A percentile compares a stretch with the other conserved stretches of the same genome.
phyloP scores from a whole-genome alignment of 2,113 vertebrate species.

The Gallinago media region DNA sequence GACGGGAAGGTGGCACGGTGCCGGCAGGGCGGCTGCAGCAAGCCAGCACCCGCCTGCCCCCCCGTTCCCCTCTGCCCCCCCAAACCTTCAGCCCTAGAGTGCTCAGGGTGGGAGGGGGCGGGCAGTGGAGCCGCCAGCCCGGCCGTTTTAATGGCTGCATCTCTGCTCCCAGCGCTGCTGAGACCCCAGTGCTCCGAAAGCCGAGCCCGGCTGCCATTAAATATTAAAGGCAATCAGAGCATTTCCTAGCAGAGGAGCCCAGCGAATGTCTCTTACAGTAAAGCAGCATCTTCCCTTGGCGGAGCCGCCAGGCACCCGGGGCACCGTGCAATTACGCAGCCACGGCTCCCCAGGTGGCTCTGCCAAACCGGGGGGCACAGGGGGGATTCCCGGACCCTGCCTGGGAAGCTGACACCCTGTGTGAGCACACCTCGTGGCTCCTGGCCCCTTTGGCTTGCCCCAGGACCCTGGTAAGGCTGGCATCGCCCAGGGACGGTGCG shows the following conservation, averaged over 20 bases:
- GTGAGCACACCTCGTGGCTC: not conserved
- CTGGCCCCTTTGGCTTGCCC: too few species aligned
- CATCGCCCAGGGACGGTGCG: rapidly evolving
- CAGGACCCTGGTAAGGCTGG: not conserved
- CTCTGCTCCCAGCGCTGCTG: not conserved
- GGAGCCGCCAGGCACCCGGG: not conserved
- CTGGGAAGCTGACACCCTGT: not conserved
- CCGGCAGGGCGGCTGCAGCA: not conserved
- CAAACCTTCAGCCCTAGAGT: not conserved
- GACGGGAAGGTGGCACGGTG: not conserved
- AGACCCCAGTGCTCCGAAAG: not conserved
- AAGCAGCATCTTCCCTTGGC: not conserved
- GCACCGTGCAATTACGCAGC: not conserved
- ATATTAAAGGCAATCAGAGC: conserved; percentile 62
- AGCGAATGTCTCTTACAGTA: conserved; percentile 24
- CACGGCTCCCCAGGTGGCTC: not conserved
- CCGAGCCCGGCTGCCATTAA: conserved; percentile 45
- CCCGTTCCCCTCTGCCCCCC: not conserved
- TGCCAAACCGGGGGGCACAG: not conserved
- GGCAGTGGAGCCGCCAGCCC: not conserved
- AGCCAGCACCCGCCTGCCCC: not conserved
- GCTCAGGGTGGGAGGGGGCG: not conserved
- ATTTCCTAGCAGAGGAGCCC: conserved; percentile 60
- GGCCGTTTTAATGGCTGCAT: not conserved
- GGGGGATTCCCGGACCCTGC: not conserved